Conservation (phyloP, 2,113 vertebrate species). For the Daubentonia madagascariensis region DNA sequence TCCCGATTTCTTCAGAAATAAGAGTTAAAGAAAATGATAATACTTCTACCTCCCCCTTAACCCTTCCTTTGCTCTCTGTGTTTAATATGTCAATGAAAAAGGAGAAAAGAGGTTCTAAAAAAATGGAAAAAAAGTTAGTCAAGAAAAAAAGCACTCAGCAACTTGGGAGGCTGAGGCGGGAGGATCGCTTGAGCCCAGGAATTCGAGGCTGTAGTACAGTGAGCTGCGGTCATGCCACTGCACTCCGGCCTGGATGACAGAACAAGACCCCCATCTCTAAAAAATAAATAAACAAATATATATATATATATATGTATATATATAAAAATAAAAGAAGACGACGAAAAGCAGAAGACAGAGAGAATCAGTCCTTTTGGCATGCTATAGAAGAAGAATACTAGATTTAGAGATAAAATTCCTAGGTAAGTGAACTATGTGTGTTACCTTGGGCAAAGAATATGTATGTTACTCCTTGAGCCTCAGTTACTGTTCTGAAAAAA, state of each 20-base stretch:
- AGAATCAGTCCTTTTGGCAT: neutral
- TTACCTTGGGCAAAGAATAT: neutral
- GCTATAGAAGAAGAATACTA: neutral
- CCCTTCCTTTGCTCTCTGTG: neutral
- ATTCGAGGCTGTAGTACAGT: no score
- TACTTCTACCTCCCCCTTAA: neutral
- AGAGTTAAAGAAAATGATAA: neutral
- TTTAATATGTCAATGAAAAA: neutral
- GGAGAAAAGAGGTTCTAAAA: neutral
- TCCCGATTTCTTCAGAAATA: slow-evolving; percentile 9
- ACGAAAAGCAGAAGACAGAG: neutral
- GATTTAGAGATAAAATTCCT: neutral
- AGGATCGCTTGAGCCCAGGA: no score
- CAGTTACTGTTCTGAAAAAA: neutral
- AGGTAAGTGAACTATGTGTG: neutral
- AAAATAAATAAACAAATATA: no score
- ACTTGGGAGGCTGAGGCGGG: no score
- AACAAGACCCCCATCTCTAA: no score
- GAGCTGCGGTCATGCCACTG: no score
- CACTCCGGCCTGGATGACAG: no score
- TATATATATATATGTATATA: no score
- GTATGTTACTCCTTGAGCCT: neutral
- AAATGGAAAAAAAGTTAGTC: neutral
- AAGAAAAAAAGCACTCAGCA: neutral
- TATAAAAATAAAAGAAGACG: no score